These are phyloP conservation scores for Bellardia pandia DNA, from an alignment of 2,888 invertebrate genomes.

Conservation along the genomic window DNA sequence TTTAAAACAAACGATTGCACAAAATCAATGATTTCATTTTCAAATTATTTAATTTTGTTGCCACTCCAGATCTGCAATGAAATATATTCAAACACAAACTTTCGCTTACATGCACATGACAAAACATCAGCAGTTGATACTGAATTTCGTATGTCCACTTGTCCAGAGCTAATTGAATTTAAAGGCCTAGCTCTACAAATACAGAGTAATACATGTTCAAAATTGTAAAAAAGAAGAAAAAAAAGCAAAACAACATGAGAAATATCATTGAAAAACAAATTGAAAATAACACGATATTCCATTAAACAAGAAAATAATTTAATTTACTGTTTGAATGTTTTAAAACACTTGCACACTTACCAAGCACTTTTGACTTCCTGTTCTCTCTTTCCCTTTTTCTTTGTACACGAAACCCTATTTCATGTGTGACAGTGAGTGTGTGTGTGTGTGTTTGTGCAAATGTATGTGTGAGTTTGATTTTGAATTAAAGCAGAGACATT, in stretches of 20 bases:
- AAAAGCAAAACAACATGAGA: constrained; percentile 5
- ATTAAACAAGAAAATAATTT: constrained; percentile 68
- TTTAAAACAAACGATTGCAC: constrained; percentile 27
- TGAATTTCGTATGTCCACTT: constrained; percentile 42
- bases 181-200: constrained; percentile 1
- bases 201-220: constrained; percentile 13
- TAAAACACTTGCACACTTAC: constrained; percentile 33
- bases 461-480: constrained; percentile 38
- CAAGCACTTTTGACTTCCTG: constrained; percentile 12
- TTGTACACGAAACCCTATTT: not conserved
- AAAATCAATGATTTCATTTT: constrained; percentile 55
- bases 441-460: constrained; percentile 29
- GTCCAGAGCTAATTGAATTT: constrained; percentile 67
- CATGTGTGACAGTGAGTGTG: not conserved
- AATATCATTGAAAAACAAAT: not conserved
- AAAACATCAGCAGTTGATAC: constrained; percentile 20
- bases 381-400: not conserved
- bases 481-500: constrained; percentile 68
- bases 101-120: constrained; percentile 24
- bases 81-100: not conserved
- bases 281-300: constrained; percentile 48
- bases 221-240: constrained; percentile 16
- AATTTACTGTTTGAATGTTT: constrained; percentile 58
- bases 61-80: constrained; percentile 21
- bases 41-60: constrained; percentile 58